Base-by-base conservation (phyloP, 2,888 invertebrate species). In the Pogonocherus hispidulus region DNA sequence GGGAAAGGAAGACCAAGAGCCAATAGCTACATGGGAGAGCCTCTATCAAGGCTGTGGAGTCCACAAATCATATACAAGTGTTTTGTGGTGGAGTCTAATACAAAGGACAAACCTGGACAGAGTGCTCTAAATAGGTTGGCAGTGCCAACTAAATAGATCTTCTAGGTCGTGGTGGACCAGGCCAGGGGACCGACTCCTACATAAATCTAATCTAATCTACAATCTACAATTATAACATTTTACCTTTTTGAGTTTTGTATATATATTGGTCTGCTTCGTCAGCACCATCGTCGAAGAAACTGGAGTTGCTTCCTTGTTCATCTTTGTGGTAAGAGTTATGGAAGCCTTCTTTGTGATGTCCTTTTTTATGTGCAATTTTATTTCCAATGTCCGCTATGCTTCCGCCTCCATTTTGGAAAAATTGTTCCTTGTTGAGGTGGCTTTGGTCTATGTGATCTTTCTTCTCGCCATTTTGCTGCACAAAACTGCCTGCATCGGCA, bases 251-350 rank as follows among this genome's bases (percentile, higher is more conserved):
- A 22, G 80, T 83, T 65, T 85, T 83, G 9, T 81, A 80, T 22
- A 82, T 78, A 41, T 76, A 81, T 66, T 85, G 82, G 44, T 82
- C 86, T 11, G 86, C 87, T 73, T 86, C 84, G 57, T 88, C 86
- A 47, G 85, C 84, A 46, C 84, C 88, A 78, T 92, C 91, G 77
- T 92, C 92, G 78, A 90, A 92, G 83, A 88, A 92, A 23, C 90
- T 91, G 63, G 90, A 90, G 76, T 91, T 91, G 77, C 90, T 90
- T 0, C 91, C 91, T 9, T 89, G 90, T 79, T 92, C 92, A 74
- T 92, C 91, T 81, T 92, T 92, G 77, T 91, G 90, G 77, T 92
- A 92, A 11, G 89, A 89, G 77, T 91, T 91, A 75, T 89, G 89
- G 80, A 91, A 92, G 16, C 92, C 92, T 72, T 90, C 89, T 65